Base-by-base conservation (phyloP, 2,797 vertebrate genomes). In the Cottoperca gobio region DNA sequence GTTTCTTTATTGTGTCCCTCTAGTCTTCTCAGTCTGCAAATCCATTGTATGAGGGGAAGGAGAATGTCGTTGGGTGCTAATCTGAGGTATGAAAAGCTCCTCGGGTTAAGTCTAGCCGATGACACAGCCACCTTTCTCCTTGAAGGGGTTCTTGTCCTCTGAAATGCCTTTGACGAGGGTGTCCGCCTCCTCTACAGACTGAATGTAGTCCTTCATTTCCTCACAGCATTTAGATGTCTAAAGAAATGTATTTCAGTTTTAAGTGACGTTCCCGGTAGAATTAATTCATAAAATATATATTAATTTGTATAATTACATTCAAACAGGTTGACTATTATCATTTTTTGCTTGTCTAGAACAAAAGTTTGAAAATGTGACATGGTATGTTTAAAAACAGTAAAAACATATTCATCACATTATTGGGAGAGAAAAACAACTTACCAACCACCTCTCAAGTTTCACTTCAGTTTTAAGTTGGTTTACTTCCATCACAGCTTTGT, bases 81-180 rank as follows among this genome's bases (percentile, higher is more conserved):
- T 89, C 83, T 86, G 68, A 74, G 69, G 66, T 81, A 82, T 72
- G 70, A 85, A 86, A 84, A 86, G 85, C 85, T 91, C 81, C 82
- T 92, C 76, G 66, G 81, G 82, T 94, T 77, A 80, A 62, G 67
- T 84, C 95, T 95, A 99, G 67, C 95, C 96, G 93, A 99, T 93
- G 80, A 97, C 87, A 83, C 98, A 99, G 88, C 98, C 97, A 73
- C 97, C 97, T 93, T 99, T 99, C 79, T 99, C 98, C 92, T 99
- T 99, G 91, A 99, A 99, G 39, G 98, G 98, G 85, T 99, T 99
- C 93, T 97, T 98, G 37, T 98, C 98, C 88, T 99, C 98, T 31
- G 97, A 87, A 81, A 99, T 96, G 55, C 98, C 97, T 92, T 98
- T 99, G 83, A 99, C 94, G 49, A 99, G 94, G 40, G 91, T 95